Conservation (phyloP, 2,113 vertebrate species). For the Nothoprocta perdicaria region DNA sequence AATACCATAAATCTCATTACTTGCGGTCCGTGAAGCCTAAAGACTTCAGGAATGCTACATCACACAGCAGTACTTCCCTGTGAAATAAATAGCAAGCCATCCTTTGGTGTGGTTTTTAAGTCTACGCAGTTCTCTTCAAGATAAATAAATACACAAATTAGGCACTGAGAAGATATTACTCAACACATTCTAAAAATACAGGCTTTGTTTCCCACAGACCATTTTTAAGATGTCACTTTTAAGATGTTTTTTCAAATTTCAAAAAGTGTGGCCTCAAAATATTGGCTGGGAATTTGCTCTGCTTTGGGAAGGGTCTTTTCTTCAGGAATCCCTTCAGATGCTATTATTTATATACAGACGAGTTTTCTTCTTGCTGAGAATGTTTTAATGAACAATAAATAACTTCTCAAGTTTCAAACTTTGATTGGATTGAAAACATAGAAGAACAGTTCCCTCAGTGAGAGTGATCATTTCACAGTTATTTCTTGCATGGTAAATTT, state of each 20-base stretch:
- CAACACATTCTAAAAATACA: background rate
- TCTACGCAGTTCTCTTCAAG: background rate
- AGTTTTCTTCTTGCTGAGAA: background rate
- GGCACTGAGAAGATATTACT: background rate
- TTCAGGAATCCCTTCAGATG: background rate
- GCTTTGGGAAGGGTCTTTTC: background rate
- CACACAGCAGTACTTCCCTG: background rate
- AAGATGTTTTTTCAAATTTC: background rate
- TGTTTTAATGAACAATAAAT: background rate
- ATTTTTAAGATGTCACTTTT: too few relatives aligned
- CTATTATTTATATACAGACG: background rate
- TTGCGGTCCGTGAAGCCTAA: background rate
- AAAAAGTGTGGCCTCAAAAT: background rate
- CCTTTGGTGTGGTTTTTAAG: background rate
- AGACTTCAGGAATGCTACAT: background rate
- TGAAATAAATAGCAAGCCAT: background rate
- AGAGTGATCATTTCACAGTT: background rate
- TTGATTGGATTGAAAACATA: background rate
- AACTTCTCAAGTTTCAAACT: background rate
- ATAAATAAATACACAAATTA: background rate
- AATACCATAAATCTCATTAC: slow-evolving; percentile 50
- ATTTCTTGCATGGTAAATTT: background rate
- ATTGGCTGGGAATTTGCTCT: background rate
- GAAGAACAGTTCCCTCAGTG: background rate
- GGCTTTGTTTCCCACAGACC: background rate